phyloP scores from a whole-genome alignment of 2,113 vertebrate species.

The Pangasianodon gigas region DNA sequence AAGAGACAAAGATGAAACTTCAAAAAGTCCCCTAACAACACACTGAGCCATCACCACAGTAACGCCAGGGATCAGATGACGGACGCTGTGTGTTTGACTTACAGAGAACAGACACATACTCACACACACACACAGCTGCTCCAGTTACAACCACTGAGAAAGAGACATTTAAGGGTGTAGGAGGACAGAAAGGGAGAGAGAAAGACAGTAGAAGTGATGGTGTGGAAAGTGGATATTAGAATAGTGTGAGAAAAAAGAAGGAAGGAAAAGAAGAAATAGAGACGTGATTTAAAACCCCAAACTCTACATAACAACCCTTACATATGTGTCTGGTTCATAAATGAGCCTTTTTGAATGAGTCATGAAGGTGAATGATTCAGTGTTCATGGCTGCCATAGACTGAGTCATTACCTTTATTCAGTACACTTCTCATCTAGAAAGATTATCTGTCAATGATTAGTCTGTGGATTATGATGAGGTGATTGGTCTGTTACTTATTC shows the following conservation, averaged over 20 bases:
- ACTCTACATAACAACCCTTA: neutral
- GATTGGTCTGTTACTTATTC: neutral
- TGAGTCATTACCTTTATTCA: neutral
- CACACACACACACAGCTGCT: neutral
- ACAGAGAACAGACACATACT: neutral
- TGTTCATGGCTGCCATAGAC: neutral
- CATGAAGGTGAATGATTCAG: conserved; percentile 3
- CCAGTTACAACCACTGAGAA: conserved; percentile 1
- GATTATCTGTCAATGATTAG: neutral
- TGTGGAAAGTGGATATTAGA: neutral
- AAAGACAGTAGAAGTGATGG: neutral
- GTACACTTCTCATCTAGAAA: neutral
- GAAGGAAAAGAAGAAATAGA: neutral
- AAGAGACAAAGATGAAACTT: conserved; percentile 37
- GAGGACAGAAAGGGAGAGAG: neutral
- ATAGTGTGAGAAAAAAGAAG: neutral
- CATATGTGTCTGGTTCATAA: neutral
- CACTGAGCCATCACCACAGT: conserved; percentile 26
- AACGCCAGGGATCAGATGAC: conserved; percentile 35
- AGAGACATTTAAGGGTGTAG: neutral
- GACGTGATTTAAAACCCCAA: neutral
- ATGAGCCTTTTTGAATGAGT: neutral
- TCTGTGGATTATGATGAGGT: neutral
- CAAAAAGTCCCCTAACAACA: conserved; percentile 41
- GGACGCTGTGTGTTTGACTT: neutral